phyloP scores from a whole-genome alignment of 2,113 vertebrate genomes.

The Tichodroma muraria region DNA sequence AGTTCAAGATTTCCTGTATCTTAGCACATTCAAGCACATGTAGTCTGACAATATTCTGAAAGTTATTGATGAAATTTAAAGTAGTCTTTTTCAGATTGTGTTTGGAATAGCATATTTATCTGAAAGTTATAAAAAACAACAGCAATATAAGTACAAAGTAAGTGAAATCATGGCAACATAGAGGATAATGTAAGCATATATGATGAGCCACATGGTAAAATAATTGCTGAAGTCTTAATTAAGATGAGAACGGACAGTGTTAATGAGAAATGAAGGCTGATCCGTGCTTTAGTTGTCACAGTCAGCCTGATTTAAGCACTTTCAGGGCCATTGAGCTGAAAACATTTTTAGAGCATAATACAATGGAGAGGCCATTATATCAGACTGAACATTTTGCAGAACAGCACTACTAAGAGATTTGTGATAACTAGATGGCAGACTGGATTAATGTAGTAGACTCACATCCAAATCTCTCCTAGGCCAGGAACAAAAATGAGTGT shows the following conservation, averaged over 20 bases:
- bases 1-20: neutral
- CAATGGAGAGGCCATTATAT: constrained; percentile 29
- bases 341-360: constrained; percentile 21
- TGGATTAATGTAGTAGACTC: neutral
- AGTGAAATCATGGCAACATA: neutral
- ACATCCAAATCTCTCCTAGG: neutral
- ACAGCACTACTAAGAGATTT: constrained; percentile 5
- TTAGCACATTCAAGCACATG: neutral
- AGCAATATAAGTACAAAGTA: neutral
- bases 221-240: neutral
- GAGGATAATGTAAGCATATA: neutral
- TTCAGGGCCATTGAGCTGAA: constrained; percentile 40
- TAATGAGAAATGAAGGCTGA: constrained; percentile 16
- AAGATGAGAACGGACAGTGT: neutral
- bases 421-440: constrained; percentile 21
- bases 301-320: constrained; percentile 3
- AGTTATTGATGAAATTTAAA: neutral
- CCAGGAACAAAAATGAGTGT: neutral
- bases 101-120: neutral
- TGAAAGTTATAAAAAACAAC: neutral
- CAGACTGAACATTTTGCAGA: constrained; percentile 29
- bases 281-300: neutral
- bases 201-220: neutral
- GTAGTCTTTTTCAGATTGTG: neutral
- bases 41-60: neutral